These are phyloP conservation scores for Platyura marginata DNA, from an alignment of 1,140 invertebrate genomes.

Conservation along the genomic window DNA sequence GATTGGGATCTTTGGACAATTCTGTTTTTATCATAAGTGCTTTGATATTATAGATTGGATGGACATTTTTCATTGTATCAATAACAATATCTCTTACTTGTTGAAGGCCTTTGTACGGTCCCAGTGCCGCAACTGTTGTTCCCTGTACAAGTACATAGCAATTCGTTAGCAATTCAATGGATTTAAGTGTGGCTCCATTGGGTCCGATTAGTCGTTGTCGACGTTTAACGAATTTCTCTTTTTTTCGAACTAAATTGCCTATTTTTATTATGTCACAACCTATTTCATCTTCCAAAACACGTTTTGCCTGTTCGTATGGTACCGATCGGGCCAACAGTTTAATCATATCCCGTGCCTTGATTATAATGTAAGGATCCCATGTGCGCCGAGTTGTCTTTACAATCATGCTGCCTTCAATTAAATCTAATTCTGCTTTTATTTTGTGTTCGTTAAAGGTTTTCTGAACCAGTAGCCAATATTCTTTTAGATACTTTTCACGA, in stretches of 20 bases:
- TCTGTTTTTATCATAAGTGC: conserved; percentile 95
- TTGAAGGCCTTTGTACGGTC: conserved; percentile 85
- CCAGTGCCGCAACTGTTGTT: conserved; percentile 91
- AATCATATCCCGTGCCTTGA: conserved; percentile 93
- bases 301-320: conserved; percentile 83
- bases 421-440: conserved; percentile 82
- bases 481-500: conserved; percentile 87
- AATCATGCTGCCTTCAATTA: conserved; percentile 88
- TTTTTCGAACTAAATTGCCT: conserved; percentile 72
- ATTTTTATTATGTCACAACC: conserved; percentile 97
- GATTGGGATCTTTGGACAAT: conserved; percentile 74
- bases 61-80: conserved; percentile 98
- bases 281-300: conserved; percentile 75
- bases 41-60: conserved; percentile 99
- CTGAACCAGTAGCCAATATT: conserved; percentile 90
- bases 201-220: conserved; percentile 89
- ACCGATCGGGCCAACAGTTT: conserved; percentile 91
- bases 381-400: conserved; percentile 93
- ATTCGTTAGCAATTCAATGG: conserved; percentile 92
- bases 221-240: conserved; percentile 91
- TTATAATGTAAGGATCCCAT: conserved; percentile 95
- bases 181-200: conserved; percentile 92
- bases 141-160: conserved; percentile 97
- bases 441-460: conserved; percentile 60
- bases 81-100: conserved; percentile 84